Evolutionary conservation across 2,797 vertebrate species (phyloP), one percentile per base, ranked within the genome.

Genomic region (Cyprinodon diabolis): DNA sequence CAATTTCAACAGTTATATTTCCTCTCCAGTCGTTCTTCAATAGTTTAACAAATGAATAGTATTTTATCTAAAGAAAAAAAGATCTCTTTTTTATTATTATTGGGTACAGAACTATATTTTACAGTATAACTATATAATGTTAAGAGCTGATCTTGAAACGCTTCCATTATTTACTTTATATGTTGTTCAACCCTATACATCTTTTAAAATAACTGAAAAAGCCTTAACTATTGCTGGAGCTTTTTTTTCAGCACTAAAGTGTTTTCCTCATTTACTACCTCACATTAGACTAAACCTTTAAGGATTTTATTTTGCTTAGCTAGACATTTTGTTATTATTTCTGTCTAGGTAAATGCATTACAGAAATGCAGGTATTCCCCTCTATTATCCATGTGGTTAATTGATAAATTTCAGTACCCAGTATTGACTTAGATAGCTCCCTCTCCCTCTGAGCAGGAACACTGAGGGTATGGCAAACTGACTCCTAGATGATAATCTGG

Each of bases 371-470:
- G 15, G 4, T 37, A 35, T 60, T 60, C 30, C 4, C 4, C 17
- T 37, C 37, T 51, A 72, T 9, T 67, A 14, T 68, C 19, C 49
- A 10, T 40, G 17, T 58, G 37, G 23, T n/a, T 71, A 47, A 71
- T 37, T 65, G 47, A 25, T 21, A 43, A 37, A 55, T 68, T 62
- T 76, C 4, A 2, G n/a, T 74, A n/a, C 14, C 40, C 45, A 68
- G 14, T 74, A 54, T 43, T 58, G 69, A 71, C 71, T 69, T 15
- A 66, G 68, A 65, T 43, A 65, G 8, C 19, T 66, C 78, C 68
- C 37, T 4, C 6, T 21, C 54, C 52, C 63, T 66, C 73, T 71
- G 8, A 82, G 73, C 30, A 81, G 72, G 67, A 77, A 76, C 78
- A 43, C 57, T 49, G 5, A 37, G 19, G 55, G 19, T 55, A 67